Base-by-base conservation (phyloP, 2,888 invertebrate species). In the Fragum sueziense region DNA sequence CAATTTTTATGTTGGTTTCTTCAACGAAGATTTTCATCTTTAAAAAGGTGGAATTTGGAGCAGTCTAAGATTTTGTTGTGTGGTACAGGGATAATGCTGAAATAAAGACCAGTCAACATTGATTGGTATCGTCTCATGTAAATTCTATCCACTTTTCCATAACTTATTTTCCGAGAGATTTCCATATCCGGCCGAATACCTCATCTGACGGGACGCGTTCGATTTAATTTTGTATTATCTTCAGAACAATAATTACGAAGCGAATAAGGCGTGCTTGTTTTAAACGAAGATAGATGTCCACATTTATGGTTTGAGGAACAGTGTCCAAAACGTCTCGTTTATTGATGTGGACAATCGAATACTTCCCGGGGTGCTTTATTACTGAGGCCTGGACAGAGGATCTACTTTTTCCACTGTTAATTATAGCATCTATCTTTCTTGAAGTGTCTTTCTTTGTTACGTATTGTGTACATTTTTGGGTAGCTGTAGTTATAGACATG, bases 171-270 rank as follows among this genome's bases (percentile, higher is more conserved):
- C 82, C 74, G 65, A 22, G 54, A 54, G 33, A 73, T 67, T 71
- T 79, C 79, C 79, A 76, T 76, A 76, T 76, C 79, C 74, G 71
- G 20, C 29, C 61, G 29, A 76, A 71, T 79, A 70, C 70, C 68
- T 76, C 79, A 79, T 76, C 70, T 62, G 52, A 31, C 62, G 54
- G 61, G 37, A 51, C 25, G 74, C 31, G 57, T 29, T 57, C 76
- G 79, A 80, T 75, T 80, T 72, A 75, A 73, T 75, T 67, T 80
- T 76, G 75, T 83, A 74, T 80, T 73, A 78, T 83, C 80, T 72
- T 61, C 65, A n/a, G 67, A 72, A 62, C 70, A 74, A 80, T 80
- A 83, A 80, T 83, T 75, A 76, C 31, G 47, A 70, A 52, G 52
- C 69, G 71, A 22, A 72, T 33, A 70, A 34, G 37, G 61, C 33